Evolutionary conservation across 2,888 invertebrate genomes (phyloP), one percentile per base, ranked within the genome.

Genomic region (Pseudococcus viburni): DNA sequence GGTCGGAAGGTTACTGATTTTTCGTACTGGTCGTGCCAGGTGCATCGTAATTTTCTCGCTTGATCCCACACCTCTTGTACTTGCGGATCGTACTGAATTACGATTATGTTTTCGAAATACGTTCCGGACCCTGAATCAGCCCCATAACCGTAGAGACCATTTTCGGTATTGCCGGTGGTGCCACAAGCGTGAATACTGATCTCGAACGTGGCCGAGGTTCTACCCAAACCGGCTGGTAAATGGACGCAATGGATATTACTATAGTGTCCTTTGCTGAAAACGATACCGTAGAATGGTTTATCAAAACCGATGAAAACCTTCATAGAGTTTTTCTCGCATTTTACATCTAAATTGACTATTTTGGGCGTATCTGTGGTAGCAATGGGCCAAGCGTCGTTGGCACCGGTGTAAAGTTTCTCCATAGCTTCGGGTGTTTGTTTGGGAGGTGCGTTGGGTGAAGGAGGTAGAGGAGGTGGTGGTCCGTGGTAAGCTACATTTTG

Each of bases 11-110:
- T 97, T 0, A 98, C 98, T 7, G 97, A 96, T 91, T 98, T 98
- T 92, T 98, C 98, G 91, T 98, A 98, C 90, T 97, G 96, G 91
- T 98, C 97, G 91, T 98, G 97, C 98, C 98, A 98, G 0, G 97
- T 97, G 92, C 98, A 98, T 17, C 98, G 94, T 39, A 98, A 91
- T 91, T 97, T 97, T 87, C 98, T 93, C 0, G 98, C 98, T 92
- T 97, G 97, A 93, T 98, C 98, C 98, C 98, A 98, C 1, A 97
- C 97, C 92, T 98, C 98, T 92, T 98, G 97, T 0, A 98, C 97
- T 91, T 94, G 93, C 4, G 96, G 96, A 92, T 98, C 98, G 91
- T 97, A 98, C 91, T 97, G 98, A 89, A 98, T 95, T 19, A 98
- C 97, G 90, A 98, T 96, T 85, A 97, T 97, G 91, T 98, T 98